Conservation (phyloP, 2,888 invertebrate species). For the Lapara coniferarum region DNA sequence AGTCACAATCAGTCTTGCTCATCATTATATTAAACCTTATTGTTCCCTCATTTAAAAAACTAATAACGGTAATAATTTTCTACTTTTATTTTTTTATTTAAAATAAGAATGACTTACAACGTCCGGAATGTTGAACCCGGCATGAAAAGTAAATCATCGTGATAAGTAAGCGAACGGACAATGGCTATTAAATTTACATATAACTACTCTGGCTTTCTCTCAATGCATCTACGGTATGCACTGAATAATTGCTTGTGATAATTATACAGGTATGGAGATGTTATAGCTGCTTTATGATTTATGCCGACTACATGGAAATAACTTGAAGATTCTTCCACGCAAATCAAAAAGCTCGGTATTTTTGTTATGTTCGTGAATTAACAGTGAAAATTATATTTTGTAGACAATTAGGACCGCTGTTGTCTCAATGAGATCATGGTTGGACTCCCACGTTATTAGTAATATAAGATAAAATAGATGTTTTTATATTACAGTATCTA, state of each 20-base stretch:
- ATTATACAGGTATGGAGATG: neutral
- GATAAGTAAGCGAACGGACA: neutral
- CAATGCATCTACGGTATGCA: neutral
- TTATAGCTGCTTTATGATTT: neutral
- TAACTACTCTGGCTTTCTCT: slow-evolving; percentile 13
- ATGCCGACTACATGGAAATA: too few species aligned
- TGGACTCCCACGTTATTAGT: too few species aligned
- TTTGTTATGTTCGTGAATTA: too few species aligned
- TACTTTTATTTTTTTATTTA: neutral
- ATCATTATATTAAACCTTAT: neutral
- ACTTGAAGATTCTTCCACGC: too few species aligned
- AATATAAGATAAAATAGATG: too few species aligned
- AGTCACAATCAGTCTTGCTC: too few species aligned
- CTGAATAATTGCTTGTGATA: neutral
- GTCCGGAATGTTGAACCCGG: neutral
- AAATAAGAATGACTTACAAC: neutral
- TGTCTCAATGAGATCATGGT: too few species aligned
- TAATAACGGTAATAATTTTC: neutral
- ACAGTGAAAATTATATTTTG: too few species aligned
- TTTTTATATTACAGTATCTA: too few species aligned
- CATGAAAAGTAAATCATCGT: slow-evolving; percentile 6
- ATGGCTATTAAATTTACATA: neutral
- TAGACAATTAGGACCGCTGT: too few species aligned
- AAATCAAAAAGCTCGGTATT: too few species aligned
- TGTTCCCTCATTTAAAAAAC: neutral